Evolutionary conservation across 2,113 vertebrate genomes (phyloP).

Genomic region (Crotalus tigris): DNA sequence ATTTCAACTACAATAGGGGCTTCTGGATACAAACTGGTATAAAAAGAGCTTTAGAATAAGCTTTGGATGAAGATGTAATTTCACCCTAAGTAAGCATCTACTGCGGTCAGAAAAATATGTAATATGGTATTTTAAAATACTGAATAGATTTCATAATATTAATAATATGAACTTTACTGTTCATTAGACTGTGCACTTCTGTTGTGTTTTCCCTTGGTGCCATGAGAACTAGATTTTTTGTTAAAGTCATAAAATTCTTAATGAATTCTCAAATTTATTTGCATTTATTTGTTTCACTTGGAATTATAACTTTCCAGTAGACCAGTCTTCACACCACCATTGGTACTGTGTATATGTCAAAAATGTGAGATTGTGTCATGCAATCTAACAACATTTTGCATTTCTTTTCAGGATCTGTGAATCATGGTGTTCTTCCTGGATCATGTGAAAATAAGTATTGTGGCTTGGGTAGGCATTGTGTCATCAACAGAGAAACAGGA

Average conservation of each 20-base stretch:
- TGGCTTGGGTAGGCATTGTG: conserved; percentile 87
- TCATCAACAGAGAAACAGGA: conserved; percentile 72
- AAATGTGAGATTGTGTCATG: background rate
- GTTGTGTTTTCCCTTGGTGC: background rate
- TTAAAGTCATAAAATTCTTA: background rate
- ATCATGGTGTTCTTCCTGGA: conserved; percentile 61
- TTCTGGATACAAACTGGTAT: background rate
- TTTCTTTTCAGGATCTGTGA: conserved; percentile 67
- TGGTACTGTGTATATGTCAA: background rate
- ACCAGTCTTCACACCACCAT: background rate
- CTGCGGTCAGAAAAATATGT: background rate
- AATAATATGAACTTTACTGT: background rate
- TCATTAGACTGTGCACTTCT: background rate
- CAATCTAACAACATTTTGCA: background rate
- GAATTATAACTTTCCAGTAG: background rate
- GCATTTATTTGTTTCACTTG: background rate
- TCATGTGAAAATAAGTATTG: conserved; percentile 94
- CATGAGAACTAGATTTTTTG: background rate
- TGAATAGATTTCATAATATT: background rate
- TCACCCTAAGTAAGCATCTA: background rate
- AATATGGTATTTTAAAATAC: background rate
- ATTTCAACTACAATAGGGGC: background rate
- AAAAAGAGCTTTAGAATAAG: background rate
- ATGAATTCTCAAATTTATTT: background rate
- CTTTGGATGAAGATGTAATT: background rate